Evolutionary conservation across 1,140 invertebrate genomes (phyloP), one percentile per base, ranked within the genome.

Genomic region (Drosophila kurseongensis): DNA sequence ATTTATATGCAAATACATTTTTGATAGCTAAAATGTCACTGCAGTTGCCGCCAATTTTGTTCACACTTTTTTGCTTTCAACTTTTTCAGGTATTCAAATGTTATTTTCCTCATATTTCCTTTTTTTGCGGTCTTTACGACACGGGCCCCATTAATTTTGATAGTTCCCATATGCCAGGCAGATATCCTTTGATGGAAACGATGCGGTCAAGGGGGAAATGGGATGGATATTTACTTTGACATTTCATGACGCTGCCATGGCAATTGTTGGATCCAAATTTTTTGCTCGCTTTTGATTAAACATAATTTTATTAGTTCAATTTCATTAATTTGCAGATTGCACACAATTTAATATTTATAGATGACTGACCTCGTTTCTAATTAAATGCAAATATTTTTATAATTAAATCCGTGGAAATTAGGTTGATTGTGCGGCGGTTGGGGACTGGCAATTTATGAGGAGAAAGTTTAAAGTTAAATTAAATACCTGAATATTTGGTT

Each of bases 1-100:
- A 88, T 88, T 89, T 88, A 88, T 89, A 88, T 88, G 83, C 83
- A 88, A 88, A 88, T 88, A 88, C 79, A 83, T 83, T 78, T 88
- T 88, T 88, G 84, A 88, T 88, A 83, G 84, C 84, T 88, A 89
- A 88, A 88, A 88, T 88, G 76, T 89, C 79, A 83, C 66, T 83
- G 83, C 80, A 84, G 66, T 80, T 71, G 68, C 57, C 55, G 61
- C 13, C 45, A 51, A 45, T 55, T 62, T 60, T 57, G 55, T 47
- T 50, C 38, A 16, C 55, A 47, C 32, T 27, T 55, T 29, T 67
- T 38, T 57, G 52, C 14, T 56, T 40, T 66, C 23, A 1, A 42
- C 38, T 48, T 80, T 77, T 71, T 35, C 61, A 71, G 78, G 82
- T 75, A 86, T 86, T 85, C 78, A 78, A 85, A 86, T 85, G 80